These are phyloP conservation scores for Chelonoidis abingdonii DNA, from an alignment of 2,113 vertebrate genomes.

Conservation along the genomic window DNA sequence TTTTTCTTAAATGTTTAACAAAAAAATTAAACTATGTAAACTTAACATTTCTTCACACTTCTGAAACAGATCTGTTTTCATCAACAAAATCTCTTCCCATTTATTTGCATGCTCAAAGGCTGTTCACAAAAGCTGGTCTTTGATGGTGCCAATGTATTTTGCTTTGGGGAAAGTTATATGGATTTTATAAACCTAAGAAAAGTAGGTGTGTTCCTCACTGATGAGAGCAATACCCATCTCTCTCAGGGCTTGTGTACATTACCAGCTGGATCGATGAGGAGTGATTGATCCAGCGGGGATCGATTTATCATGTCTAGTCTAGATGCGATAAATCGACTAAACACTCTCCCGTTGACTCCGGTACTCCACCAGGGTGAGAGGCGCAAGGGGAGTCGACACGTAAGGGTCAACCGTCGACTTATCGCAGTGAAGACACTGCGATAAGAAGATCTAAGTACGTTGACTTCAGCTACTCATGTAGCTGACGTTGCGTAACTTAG, in stretches of 20 bases:
- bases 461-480: no score
- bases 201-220: accelerated
- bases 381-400: no score
- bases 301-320: no score
- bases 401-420: no score
- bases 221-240: background rate
- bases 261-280: no score
- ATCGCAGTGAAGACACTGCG: no score
- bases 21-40: background rate
- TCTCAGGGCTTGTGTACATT: background rate
- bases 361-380: no score
- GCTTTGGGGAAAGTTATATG: background rate
- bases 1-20: background rate
- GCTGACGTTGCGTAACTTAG: no score
- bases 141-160: background rate
- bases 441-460: no score
- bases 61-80: background rate
- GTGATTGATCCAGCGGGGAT: no score
- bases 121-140: background rate
- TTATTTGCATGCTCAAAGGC: background rate
- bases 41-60: background rate
- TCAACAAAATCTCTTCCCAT: background rate
- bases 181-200: background rate
- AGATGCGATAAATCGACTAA: no score
- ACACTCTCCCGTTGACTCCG: no score